Evolutionary conservation across 2,113 vertebrate species (phyloP).

Genomic region (Erpornis zantholeuca): DNA sequence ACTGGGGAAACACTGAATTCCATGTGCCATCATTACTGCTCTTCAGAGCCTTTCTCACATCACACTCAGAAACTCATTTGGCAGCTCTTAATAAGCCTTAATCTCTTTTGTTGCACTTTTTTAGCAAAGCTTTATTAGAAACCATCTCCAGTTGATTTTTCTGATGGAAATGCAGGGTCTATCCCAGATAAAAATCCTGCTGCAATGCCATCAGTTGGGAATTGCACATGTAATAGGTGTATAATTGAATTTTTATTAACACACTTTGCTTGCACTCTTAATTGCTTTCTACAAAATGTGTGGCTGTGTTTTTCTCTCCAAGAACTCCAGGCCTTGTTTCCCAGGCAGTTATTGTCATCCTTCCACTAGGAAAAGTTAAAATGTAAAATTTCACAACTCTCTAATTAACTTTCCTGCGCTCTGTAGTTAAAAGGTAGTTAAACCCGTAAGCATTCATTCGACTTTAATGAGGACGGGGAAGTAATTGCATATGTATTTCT

Average conservation of each 20-base stretch:
- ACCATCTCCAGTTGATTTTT: not conserved
- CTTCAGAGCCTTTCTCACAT: not conserved
- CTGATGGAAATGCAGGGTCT: not conserved
- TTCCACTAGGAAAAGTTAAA: not conserved
- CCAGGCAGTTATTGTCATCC: not conserved
- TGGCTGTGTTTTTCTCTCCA: not conserved
- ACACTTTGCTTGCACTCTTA: not conserved
- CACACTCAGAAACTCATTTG: not conserved
- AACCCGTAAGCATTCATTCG: slow-evolving; percentile 47
- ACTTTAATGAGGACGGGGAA: slow-evolving; percentile 47
- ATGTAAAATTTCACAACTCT: not conserved
- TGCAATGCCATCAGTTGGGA: not conserved
- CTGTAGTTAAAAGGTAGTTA: slow-evolving; percentile 63
- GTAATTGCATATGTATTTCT: slow-evolving; percentile 62
- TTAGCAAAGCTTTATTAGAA: not conserved
- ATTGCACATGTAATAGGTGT: not conserved
- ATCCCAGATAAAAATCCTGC: not conserved
- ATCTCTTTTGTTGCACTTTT: not conserved
- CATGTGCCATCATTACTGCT: accelerated
- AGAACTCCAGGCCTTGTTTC: not conserved
- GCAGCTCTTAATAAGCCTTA: not conserved
- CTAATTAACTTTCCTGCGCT: slow-evolving; percentile 40
- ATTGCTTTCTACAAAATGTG: not conserved
- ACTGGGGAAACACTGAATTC: not conserved
- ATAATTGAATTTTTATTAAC: slow-evolving; percentile 27